Conservation (phyloP, 2,888 invertebrate genomes). For the Netelia fuscicornis region DNA sequence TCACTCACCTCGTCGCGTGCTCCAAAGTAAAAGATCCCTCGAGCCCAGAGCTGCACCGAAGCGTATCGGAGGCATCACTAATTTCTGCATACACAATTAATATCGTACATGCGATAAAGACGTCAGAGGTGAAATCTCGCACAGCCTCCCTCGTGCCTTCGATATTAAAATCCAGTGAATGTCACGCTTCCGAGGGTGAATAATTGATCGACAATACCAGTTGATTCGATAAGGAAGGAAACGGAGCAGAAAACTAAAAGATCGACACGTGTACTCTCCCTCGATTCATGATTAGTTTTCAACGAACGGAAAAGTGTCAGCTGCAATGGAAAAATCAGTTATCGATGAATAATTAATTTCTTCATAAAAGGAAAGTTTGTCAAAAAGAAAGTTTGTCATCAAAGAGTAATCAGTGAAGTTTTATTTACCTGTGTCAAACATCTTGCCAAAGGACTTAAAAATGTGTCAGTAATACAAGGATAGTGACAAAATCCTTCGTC, state of each 20-base stretch:
- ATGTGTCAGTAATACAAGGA: too few species aligned
- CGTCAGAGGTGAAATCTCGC: neutral
- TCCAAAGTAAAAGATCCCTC: too few species aligned
- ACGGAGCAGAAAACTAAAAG: constrained; percentile 11
- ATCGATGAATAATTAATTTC: too few species aligned
- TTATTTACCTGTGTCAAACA: too few species aligned
- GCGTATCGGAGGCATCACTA: constrained; percentile 7
- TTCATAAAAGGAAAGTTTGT: too few species aligned
- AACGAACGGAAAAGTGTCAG: neutral
- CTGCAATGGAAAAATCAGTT: neutral
- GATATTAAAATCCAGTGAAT: constrained; percentile 19
- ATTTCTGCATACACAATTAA: constrained; percentile 29
- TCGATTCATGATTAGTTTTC: neutral
- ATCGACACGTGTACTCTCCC: neutral
- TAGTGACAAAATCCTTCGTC: too few species aligned
- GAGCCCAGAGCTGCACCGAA: too few species aligned
- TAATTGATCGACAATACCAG: neutral
- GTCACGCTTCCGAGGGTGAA: constrained; percentile 47
- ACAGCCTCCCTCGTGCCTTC: neutral
- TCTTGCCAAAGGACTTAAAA: too few species aligned
- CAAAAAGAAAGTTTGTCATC: too few species aligned
- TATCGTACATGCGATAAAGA: neutral
- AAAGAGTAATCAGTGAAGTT: too few species aligned
- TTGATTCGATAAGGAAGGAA: constrained; percentile 24
- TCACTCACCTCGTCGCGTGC: too few species aligned